Evolutionary conservation across 2,113 vertebrate genomes (phyloP).

Genomic region (Mixornis gularis): DNA sequence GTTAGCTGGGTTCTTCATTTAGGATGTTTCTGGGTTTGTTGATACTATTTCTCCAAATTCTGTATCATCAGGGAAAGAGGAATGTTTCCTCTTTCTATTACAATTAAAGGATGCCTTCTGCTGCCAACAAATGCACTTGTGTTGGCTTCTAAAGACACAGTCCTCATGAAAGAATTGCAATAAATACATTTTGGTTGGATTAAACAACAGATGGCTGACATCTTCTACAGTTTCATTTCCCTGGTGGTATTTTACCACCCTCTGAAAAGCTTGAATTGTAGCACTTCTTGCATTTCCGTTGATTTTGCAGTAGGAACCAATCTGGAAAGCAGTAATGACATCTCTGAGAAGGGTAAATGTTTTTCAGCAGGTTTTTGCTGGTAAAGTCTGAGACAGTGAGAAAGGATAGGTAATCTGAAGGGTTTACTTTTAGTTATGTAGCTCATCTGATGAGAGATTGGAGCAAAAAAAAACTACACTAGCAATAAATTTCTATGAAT

Average conservation of each 20-base stretch:
- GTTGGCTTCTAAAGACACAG: constrained; percentile 47
- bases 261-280: constrained; percentile 52
- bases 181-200: constrained; percentile 64
- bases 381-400: not conserved
- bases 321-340: constrained; percentile 8
- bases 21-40: not conserved
- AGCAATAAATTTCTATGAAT: not conserved
- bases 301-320: constrained; percentile 2
- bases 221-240: constrained; percentile 51
- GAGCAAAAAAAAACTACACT: not conserved
- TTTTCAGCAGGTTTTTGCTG: not conserved
- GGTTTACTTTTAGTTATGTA: not conserved
- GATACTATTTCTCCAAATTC: not conserved
- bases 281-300: constrained; percentile 1
- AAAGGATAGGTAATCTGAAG: constrained; percentile 25
- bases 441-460: not conserved
- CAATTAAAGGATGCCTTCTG: not conserved
- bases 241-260: constrained; percentile 51
- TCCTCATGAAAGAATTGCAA: constrained; percentile 46
- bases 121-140: not conserved
- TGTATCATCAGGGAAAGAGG: not conserved
- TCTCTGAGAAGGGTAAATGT: constrained; percentile 3
- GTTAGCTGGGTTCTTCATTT: not conserved
- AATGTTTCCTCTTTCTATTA: not conserved
- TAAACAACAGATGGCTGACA: constrained; percentile 70